Conservation (phyloP, 2,113 vertebrate genomes). For the Ranitomeya variabilis region DNA sequence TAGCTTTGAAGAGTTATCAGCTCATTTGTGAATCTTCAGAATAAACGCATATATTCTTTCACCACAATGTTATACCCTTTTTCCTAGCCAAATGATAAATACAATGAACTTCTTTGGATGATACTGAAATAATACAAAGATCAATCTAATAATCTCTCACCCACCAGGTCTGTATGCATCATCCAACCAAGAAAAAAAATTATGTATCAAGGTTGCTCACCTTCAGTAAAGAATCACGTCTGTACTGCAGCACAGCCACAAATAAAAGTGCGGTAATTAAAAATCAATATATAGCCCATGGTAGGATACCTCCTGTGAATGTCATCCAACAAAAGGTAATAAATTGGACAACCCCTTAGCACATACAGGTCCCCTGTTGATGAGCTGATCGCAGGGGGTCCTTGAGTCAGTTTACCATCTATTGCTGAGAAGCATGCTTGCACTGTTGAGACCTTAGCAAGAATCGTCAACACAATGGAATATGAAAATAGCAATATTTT, state of each 20-base stretch:
- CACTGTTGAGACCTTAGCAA: neutral
- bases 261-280: neutral
- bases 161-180: neutral
- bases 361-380: neutral
- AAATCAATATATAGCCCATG: neutral
- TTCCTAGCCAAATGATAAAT: too few species aligned
- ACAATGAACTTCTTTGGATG: neutral
- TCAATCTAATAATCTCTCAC: neutral
- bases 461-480: neutral
- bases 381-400: neutral
- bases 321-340: conserved; percentile 1
- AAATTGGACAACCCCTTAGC: neutral
- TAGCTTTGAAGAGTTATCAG: neutral
- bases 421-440: neutral
- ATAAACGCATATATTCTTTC: neutral
- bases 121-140: neutral
- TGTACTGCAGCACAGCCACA: neutral
- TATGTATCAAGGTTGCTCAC: neutral
- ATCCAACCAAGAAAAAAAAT: neutral
- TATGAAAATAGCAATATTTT: neutral
- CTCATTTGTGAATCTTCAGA: neutral
- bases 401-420: neutral
- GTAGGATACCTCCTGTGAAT: neutral
- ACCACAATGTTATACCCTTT: neutral
- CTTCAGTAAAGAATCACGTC: neutral